Base-by-base conservation (phyloP, 2,797 vertebrate genomes). In the Galaxias olidus region DNA sequence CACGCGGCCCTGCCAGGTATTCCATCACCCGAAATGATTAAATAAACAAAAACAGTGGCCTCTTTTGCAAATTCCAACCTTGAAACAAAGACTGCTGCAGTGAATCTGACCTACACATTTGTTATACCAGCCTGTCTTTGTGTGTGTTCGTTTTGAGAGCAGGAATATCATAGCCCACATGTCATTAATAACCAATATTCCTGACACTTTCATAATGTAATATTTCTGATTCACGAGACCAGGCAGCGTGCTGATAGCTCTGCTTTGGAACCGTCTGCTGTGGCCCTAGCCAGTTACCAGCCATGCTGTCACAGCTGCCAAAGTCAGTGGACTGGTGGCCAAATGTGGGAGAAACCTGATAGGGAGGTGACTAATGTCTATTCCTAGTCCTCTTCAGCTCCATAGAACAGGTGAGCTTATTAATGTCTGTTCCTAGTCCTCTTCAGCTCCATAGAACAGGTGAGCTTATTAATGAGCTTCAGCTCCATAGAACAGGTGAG, bases 41-140 rank as follows among this genome's bases (percentile, higher is more conserved):
- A 19, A 46, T 17, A 59, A 59, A 59, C 44, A 19, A 59, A 59
- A n/a, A n/a, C n/a, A n/a, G n/a, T n/a, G n/a, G n/a, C n/a, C n/a
- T n/a, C n/a, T n/a, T n/a, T n/a, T n/a, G n/a, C n/a, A n/a, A n/a
- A n/a, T n/a, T n/a, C n/a, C n/a, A n/a, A 59, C 15, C 18, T 19
- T 43, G 46, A 30, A 3, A 30, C 30, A 2, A 30, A 30, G 30
- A n/a, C n/a, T 30, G 6, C 30, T 6, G 30, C 30, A 30, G 30
- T 30, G 30, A 3, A 3, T 30, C 30, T 30, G 30, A 30, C 30
- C 30, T 6, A 30, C 6, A 30, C 30, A 30, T 30, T 30, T 2
- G 30, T 30, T 30, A 30, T 30, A 30, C 30, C 30, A 30, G 30
- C 30, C 30, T 30, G 30, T 3, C 2, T 30, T 30, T 30, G 30